Evolutionary conservation across 1,140 invertebrate genomes (phyloP).

Genomic region (Ostrea edulis): DNA sequence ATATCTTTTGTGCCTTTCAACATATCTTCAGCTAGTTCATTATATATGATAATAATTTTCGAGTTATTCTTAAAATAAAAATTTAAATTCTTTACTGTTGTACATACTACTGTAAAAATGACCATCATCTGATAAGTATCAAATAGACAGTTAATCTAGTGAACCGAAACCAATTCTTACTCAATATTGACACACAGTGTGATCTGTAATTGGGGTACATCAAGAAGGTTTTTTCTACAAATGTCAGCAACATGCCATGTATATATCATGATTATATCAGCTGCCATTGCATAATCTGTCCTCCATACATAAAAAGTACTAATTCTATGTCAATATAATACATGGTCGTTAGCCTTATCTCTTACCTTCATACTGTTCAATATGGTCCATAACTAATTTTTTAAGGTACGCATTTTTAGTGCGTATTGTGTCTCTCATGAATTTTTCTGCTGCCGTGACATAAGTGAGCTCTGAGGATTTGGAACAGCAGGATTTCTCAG

Average conservation of each 20-base stretch:
- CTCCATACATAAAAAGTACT: neutral
- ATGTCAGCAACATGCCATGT: too few species aligned
- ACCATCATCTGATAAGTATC: too few species aligned
- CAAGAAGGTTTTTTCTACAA: neutral
- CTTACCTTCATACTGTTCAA: slow-evolving; percentile 60
- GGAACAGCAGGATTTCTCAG: slow-evolving; percentile 57
- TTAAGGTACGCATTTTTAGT: slow-evolving; percentile 61
- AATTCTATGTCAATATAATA: neutral
- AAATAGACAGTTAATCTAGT: too few species aligned
- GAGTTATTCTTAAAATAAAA: too few species aligned
- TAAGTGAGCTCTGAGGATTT: slow-evolving; percentile 55
- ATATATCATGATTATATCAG: neutral
- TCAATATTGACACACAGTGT: too few species aligned
- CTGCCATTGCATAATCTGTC: neutral
- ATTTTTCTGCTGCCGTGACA: slow-evolving; percentile 55
- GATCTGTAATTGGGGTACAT: neutral
- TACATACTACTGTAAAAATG: too few species aligned
- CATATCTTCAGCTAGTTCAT: too few species aligned
- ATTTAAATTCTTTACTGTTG: too few species aligned
- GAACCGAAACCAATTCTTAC: too few species aligned
- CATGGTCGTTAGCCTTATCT: neutral
- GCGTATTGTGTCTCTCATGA: slow-evolving; percentile 55
- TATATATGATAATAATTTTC: too few species aligned
- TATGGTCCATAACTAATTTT: slow-evolving; percentile 59
- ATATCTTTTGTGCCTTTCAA: too few species aligned